Conservation (phyloP, 1,140 invertebrate genomes). For the Spodoptera litura region DNA sequence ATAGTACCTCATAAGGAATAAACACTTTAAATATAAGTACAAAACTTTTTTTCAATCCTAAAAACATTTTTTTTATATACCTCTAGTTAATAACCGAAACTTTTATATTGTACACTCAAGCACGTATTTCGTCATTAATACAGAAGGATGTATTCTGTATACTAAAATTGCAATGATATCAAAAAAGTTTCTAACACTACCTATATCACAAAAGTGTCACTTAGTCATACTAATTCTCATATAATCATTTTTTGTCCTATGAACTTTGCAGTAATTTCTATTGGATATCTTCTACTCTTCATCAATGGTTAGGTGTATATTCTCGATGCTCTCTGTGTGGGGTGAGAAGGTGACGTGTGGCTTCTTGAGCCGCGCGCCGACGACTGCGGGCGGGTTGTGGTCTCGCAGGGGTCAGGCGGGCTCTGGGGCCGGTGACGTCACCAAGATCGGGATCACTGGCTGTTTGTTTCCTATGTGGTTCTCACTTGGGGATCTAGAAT, state of each 20-base stretch:
- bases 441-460: slow-evolving; percentile 77
- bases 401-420: slow-evolving; percentile 60
- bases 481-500: slow-evolving; percentile 76
- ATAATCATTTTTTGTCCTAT: too few relatives aligned
- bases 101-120: not conserved
- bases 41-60: not conserved
- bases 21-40: slow-evolving; percentile 23
- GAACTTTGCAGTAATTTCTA: slow-evolving; percentile 12
- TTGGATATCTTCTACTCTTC: not conserved
- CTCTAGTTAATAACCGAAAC: not conserved
- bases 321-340: slow-evolving; percentile 47
- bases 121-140: too few relatives aligned
- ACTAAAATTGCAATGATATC: too few relatives aligned
- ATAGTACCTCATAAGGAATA: slow-evolving; percentile 22
- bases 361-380: slow-evolving; percentile 15
- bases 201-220: not conserved
- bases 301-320: slow-evolving; percentile 17
- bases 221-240: too few relatives aligned
- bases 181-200: too few relatives aligned
- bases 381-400: slow-evolving; percentile 19
- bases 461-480: slow-evolving; percentile 64
- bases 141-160: too few relatives aligned
- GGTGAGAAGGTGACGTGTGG: slow-evolving; percentile 46
- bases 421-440: slow-evolving; percentile 75
- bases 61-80: not conserved